Evolutionary conservation across 2,113 vertebrate species (phyloP).

Genomic region (Neolamprologus cancellatus): DNA sequence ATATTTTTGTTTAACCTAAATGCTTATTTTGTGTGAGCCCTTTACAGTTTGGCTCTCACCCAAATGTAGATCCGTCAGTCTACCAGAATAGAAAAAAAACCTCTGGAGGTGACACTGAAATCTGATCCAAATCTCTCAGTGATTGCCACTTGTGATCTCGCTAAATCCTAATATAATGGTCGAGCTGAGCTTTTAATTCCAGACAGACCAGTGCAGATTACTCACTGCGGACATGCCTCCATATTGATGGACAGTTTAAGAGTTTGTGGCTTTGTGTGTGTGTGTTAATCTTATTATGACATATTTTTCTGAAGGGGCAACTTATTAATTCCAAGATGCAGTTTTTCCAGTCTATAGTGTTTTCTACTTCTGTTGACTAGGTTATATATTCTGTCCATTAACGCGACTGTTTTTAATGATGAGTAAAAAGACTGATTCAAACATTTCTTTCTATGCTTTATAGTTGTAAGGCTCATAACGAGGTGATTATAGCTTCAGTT

Average conservation of each 20-base stretch:
- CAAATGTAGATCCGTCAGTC: background rate
- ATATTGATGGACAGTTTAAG: background rate
- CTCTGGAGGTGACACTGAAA: background rate
- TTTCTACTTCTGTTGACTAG: background rate
- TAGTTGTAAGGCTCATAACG: background rate
- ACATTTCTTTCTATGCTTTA: background rate
- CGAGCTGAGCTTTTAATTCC: background rate
- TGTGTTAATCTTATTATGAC: background rate
- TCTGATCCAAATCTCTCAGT: background rate
- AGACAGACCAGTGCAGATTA: background rate
- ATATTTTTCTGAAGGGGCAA: background rate
- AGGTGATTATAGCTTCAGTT: background rate
- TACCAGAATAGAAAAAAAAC: background rate
- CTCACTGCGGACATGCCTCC: background rate
- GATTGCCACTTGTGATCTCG: background rate
- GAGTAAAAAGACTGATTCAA: background rate
- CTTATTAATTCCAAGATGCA: background rate
- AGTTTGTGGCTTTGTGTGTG: background rate
- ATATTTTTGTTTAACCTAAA: background rate
- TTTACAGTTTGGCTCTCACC: background rate
- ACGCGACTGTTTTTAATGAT: background rate
- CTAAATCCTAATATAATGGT: background rate
- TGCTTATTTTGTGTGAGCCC: rapidly evolving
- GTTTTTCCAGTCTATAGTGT: background rate
- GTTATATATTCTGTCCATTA: background rate